Conservation (phyloP, 2,797 vertebrate species). For the Clamator glandarius region DNA sequence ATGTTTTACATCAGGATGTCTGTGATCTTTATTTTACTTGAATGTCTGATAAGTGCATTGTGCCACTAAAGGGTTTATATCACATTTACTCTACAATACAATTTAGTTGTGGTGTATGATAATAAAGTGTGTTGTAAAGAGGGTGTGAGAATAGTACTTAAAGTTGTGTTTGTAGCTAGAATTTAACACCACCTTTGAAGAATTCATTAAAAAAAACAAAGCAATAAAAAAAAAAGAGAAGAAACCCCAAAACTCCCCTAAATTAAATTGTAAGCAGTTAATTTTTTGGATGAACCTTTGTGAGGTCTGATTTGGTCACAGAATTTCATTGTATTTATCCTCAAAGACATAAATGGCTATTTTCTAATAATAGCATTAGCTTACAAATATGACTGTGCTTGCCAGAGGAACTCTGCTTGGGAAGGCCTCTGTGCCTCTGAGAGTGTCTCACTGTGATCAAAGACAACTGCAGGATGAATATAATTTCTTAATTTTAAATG, state of each 20-base stretch:
- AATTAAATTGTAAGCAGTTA: neutral
- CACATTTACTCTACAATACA: neutral
- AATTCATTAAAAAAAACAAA: neutral
- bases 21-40: neutral
- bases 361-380: neutral
- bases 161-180: neutral
- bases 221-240: neutral
- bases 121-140: neutral
- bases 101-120: neutral
- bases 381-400: neutral
- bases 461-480: neutral
- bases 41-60: neutral
- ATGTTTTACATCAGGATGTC: neutral
- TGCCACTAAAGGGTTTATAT: neutral
- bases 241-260: neutral
- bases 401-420: neutral
- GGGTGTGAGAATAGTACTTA: neutral
- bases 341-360: neutral
- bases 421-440: neutral
- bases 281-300: neutral
- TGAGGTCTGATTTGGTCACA: neutral
- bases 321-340: neutral
- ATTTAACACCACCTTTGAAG: neutral
- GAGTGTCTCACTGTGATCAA: neutral
- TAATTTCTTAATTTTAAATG: neutral